A percentile compares a stretch with the other conserved stretches of the same genome.
phyloP scores from a whole-genome alignment of 2,888 invertebrate genomes.

The Brenthis daphne region DNA sequence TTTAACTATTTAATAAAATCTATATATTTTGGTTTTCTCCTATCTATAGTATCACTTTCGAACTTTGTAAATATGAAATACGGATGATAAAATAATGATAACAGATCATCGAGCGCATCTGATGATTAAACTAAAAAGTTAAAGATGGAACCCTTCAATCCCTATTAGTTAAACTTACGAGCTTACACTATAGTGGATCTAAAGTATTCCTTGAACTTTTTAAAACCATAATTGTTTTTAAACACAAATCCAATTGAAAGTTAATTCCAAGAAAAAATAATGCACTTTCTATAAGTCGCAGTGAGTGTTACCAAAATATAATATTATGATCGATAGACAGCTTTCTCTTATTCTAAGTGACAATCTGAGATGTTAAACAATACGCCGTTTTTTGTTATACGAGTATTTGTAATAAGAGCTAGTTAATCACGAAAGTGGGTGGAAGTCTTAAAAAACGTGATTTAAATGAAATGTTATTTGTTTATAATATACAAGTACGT shows the following conservation, averaged over 20 bases:
- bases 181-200: too few relatives aligned
- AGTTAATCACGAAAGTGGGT: constrained; percentile 34
- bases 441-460: constrained; percentile 19
- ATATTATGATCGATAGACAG: constrained; percentile 38
- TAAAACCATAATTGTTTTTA: background rate
- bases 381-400: constrained; percentile 31
- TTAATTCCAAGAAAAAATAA: constrained; percentile 18
- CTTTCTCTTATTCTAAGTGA: constrained; percentile 42
- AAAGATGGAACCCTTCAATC: too few relatives aligned
- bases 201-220: background rate
- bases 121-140: too few relatives aligned
- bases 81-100: too few relatives aligned
- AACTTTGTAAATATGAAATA: too few relatives aligned
- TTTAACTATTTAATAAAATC: too few relatives aligned
- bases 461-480: constrained; percentile 25
- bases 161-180: too few relatives aligned
- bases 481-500: constrained; percentile 1
- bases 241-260: constrained; percentile 15
- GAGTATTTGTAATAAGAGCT: constrained; percentile 25
- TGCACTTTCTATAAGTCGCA: constrained; percentile 53
- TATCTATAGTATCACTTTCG: too few relatives aligned
- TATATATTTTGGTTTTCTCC: too few relatives aligned
- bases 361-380: constrained; percentile 38
- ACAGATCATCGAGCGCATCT: too few relatives aligned
- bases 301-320: constrained; percentile 49